These are phyloP conservation scores for Siniperca chuatsi DNA, from an alignment of 2,113 vertebrate species.

Conservation along the genomic window DNA sequence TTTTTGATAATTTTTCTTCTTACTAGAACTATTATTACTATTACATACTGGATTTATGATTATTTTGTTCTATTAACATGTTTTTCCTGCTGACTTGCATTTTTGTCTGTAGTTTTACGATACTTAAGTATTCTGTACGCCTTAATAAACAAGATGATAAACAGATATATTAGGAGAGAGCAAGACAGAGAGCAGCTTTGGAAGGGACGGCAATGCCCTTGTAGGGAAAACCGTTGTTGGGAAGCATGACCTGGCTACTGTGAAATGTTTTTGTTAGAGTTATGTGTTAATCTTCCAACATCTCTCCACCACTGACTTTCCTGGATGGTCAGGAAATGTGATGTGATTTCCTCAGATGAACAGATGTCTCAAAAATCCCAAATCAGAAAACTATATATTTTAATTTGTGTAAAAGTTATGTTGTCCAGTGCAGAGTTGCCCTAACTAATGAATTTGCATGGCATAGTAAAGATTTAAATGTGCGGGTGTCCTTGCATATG, in stretches of 20 bases:
- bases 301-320: not conserved
- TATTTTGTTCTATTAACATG: not conserved
- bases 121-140: not conserved
- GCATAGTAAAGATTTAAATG: constrained; percentile 11
- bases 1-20: not conserved
- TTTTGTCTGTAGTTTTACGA: not conserved
- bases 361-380: not conserved
- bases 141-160: not conserved
- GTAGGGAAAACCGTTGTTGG: constrained; percentile 1
- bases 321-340: not conserved
- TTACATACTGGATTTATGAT: not conserved
- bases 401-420: too few relatives aligned
- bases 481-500: not conserved
- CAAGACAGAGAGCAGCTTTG: not conserved
- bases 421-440: not conserved
- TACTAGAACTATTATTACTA: not conserved
- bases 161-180: constrained; percentile 3
- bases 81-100: not conserved
- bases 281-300: not conserved
- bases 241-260: not conserved
- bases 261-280: not conserved
- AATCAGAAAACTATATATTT: not conserved
- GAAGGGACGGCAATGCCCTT: constrained; percentile 8
- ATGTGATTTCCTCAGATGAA: not conserved
- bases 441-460: not conserved